These are phyloP conservation scores for Brassicogethes aeneus DNA, from an alignment of 2,888 invertebrate species.

Conservation along the genomic window DNA sequence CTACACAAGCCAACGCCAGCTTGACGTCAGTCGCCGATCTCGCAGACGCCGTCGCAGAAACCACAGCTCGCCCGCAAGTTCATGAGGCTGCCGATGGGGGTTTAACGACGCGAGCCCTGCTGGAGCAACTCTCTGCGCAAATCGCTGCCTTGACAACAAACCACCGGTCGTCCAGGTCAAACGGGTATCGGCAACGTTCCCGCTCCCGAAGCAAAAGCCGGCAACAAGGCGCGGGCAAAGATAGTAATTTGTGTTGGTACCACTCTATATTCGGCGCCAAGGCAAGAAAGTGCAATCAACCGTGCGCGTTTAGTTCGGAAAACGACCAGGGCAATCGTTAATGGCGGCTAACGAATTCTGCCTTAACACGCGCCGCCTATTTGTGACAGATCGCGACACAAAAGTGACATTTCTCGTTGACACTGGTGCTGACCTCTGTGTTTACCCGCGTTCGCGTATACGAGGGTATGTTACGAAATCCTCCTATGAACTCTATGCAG, in stretches of 20 bases:
- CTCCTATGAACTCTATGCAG: constrained; percentile 25
- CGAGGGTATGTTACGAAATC: constrained; percentile 14
- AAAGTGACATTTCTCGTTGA: constrained; percentile 17
- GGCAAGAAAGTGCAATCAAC: constrained; percentile 9
- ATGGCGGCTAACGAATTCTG: constrained; percentile 21
- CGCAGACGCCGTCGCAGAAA: neutral
- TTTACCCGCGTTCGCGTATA: constrained; percentile 17
- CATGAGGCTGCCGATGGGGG: too few relatives aligned
- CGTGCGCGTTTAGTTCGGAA: constrained; percentile 10
- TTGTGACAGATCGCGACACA: constrained; percentile 18
- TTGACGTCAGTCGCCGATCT: constrained; percentile 13
- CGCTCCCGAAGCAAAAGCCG: neutral
- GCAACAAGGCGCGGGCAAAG: neutral
- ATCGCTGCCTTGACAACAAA: too few relatives aligned
- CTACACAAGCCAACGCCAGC: constrained; percentile 8
- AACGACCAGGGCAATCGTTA: constrained; percentile 18
- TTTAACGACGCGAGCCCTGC: too few relatives aligned
- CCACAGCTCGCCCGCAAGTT: neutral
- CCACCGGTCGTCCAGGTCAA: too few relatives aligned
- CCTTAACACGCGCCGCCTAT: constrained; percentile 19
- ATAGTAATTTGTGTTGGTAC: constrained; percentile 11
- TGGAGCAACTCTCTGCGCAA: too few relatives aligned
- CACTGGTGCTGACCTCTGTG: constrained; percentile 16
- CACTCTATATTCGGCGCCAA: constrained; percentile 10
- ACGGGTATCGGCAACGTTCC: too few relatives aligned